Conservation (phyloP, 2,888 invertebrate species). For the Blera fallax region DNA sequence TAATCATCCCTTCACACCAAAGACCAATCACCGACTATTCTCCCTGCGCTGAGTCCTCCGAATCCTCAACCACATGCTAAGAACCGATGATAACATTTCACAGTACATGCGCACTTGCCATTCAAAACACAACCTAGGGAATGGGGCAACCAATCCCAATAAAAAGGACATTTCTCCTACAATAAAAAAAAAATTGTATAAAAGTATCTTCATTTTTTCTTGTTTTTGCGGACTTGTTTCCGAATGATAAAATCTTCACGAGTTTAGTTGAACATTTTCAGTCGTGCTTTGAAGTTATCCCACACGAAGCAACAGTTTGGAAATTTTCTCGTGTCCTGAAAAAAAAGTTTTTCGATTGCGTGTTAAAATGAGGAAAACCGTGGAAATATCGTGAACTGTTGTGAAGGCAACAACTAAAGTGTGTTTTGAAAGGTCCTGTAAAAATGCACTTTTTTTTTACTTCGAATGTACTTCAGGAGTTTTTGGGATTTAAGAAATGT, state of each 20-base stretch:
- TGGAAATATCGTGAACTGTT: neutral
- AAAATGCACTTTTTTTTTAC: too few relatives aligned
- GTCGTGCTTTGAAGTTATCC: constrained; percentile 3
- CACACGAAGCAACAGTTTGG: constrained; percentile 27
- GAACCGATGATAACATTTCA: constrained; percentile 1
- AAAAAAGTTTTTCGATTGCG: neutral
- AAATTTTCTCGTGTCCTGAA: neutral
- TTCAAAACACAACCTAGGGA: neutral
- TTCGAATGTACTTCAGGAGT: too few relatives aligned
- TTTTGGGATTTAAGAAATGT: too few relatives aligned
- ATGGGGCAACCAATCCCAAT: constrained; percentile 57
- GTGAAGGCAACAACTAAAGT: too few relatives aligned
- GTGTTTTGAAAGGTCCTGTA: too few relatives aligned
- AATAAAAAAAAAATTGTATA: neutral
- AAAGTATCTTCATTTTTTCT: neutral
- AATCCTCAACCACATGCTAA: constrained; percentile 8
- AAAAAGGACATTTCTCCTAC: constrained; percentile 50
- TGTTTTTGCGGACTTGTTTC: constrained; percentile 7
- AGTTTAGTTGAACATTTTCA: constrained; percentile 6
- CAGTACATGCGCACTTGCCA: constrained; percentile 34
- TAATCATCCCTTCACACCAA: constrained; percentile 39
- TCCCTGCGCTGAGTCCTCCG: neutral
- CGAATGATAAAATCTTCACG: constrained; percentile 27
- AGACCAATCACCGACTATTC: constrained; percentile 57
- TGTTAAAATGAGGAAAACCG: neutral